These are phyloP conservation scores for Lasioglossum vierecki DNA, from an alignment of 2,888 invertebrate species.

Conservation along the genomic window DNA sequence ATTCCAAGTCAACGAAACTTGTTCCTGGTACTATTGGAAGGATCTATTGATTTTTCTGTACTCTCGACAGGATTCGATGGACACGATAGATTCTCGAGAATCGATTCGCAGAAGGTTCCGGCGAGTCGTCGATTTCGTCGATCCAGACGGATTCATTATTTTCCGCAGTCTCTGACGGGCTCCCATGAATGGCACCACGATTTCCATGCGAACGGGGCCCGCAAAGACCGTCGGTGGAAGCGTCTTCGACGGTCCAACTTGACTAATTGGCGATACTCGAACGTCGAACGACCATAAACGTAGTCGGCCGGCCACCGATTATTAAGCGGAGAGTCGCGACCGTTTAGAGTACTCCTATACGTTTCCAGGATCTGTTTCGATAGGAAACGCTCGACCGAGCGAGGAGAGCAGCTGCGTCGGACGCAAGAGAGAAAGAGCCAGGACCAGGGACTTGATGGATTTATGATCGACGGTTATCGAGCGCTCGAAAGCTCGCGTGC, in stretches of 20 bases:
- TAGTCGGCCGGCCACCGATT: conserved; percentile 46
- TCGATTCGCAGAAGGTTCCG: neutral
- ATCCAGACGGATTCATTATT: conserved; percentile 6
- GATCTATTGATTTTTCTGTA: too few relatives aligned
- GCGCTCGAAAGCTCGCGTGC: conserved; percentile 15
- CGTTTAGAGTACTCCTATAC: conserved; percentile 23
- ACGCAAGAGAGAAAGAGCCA: neutral
- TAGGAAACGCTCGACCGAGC: conserved; percentile 3
- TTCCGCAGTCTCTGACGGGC: conserved; percentile 2
- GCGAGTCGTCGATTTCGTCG: neutral
- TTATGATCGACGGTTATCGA: conserved; percentile 49
- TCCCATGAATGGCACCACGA: conserved; percentile 42
- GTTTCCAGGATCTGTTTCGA: conserved; percentile 36
- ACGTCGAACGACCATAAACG: conserved; percentile 71
- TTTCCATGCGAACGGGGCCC: conserved; percentile 56
- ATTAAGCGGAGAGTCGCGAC: conserved; percentile 56
- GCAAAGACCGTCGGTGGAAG: conserved; percentile 40
- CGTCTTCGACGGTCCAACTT: conserved; percentile 62
- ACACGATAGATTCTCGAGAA: neutral
- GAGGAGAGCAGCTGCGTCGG: neutral
- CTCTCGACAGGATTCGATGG: too few relatives aligned
- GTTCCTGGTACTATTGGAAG: too few relatives aligned
- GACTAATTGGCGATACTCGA: conserved; percentile 78
- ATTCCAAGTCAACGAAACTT: too few relatives aligned
- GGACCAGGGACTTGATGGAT: conserved; percentile 28